A percentile compares a stretch with the other conserved stretches of the same genome.
Conservation (phyloP, 2,888 invertebrate species). For the Prostheceraeus crozeri region DNA sequence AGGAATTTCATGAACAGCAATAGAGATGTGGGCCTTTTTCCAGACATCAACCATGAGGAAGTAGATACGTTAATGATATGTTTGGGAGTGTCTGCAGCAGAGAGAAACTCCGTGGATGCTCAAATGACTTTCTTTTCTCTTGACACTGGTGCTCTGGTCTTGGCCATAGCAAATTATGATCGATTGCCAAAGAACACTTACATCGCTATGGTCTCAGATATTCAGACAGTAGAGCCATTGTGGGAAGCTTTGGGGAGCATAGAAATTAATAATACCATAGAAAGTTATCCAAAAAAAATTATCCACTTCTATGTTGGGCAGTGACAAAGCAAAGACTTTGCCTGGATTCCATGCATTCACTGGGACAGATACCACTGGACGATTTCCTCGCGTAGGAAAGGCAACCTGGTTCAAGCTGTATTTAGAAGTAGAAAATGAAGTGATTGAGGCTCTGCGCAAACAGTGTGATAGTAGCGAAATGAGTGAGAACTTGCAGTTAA, state of each 20-base stretch:
- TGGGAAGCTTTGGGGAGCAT: conserved; percentile 12
- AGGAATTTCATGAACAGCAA: too few relatives aligned
- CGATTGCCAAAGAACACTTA: conserved; percentile 4
- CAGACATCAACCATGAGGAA: conserved; percentile 30
- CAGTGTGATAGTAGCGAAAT: neutral
- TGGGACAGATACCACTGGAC: conserved; percentile 34
- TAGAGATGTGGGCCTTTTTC: neutral
- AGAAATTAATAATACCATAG: too few relatives aligned
- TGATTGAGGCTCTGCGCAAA: neutral
- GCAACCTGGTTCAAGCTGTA: conserved; percentile 36
- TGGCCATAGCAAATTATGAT: conserved; percentile 26
- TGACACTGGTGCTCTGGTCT: conserved; percentile 20
- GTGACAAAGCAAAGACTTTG: conserved; percentile 13
- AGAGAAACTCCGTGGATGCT: conserved; percentile 23
- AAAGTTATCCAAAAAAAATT: too few relatives aligned
- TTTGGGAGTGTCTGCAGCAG: conserved; percentile 11
- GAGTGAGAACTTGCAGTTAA: conserved; percentile 1
- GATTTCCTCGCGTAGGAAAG: conserved; percentile 36
- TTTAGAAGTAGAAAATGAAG: neutral
- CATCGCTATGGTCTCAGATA: neutral
- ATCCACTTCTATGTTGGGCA: too few relatives aligned
- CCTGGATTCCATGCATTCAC: conserved; percentile 29
- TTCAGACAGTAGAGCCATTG: neutral
- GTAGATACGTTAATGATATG: conserved; percentile 18
- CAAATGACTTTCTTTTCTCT: conserved; percentile 24